Base-by-base conservation (phyloP, 2,797 vertebrate genomes). In the Chrysocyon brachyurus region DNA sequence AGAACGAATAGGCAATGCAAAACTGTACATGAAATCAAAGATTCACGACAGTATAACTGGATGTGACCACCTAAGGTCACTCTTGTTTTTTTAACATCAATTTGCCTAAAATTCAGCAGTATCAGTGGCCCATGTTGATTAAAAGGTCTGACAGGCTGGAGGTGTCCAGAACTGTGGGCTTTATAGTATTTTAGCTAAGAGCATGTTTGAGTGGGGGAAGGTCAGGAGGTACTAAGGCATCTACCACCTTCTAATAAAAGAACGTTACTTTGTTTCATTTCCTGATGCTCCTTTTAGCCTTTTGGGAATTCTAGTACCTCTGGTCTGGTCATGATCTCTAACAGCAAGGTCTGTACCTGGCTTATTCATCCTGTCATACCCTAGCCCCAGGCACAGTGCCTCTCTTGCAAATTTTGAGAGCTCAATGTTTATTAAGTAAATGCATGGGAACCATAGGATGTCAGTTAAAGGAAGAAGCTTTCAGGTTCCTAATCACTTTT, bases 191-290 rank as follows among this genome's bases (percentile, higher is more conserved):
- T 93, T 79, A 82, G 49, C n/a, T 14, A 59, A 83, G 11, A 70
- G 31, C 66, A 31, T 87, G 28, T 59, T 16, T 73, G 61, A 75
- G 5, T 75, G 54, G 33, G 33, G 31, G 33, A 87, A 84, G 72
- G 17, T 64, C 36, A 64, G 57, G 17, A 31, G 66, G 77, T 63
- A 72, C 68, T 49, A 26, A 82, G 79, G 19, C 40, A 63, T 84
- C 26, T 28, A 78, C 24, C 22, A 28, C 73, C 52, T 84, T 40
- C 63, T 57, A 33, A 86, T n/a, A 75, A 82, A 75, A 87, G 24
- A 73, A 94, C 40, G 33, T 61, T 85, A 87, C n/a, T 92, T 90
- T 79, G 61, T 82, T 90, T 92, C 14, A 66, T 75, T 94, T 91
- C 61, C 68, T 89, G 64, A 84, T 49, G 19, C 56, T 91, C 57